Evolutionary conservation across 2,797 vertebrate genomes (phyloP).

Genomic region (Neopelma chrysocephalum): DNA sequence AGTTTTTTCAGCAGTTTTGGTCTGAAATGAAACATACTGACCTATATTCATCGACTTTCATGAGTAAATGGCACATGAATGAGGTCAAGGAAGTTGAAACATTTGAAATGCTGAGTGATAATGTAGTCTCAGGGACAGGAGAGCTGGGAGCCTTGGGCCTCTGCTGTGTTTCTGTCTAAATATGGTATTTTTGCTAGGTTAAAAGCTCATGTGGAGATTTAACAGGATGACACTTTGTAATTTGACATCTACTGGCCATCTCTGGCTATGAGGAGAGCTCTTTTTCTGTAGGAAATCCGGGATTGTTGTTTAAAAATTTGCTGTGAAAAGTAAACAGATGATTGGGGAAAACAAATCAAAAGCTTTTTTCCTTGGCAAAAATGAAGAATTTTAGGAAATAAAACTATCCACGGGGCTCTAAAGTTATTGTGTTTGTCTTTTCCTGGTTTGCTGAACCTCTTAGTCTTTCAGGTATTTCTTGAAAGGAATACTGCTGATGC

Average conservation of each 20-base stretch:
- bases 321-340: not conserved
- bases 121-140: not conserved
- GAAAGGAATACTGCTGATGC: not conserved
- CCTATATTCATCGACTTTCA: not conserved
- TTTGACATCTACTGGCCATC: not conserved
- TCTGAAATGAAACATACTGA: not conserved
- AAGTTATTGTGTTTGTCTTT: not conserved
- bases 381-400: not conserved
- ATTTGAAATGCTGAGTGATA: not conserved
- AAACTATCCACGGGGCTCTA: not conserved
- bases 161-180: not conserved
- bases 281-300: not conserved
- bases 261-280: not conserved
- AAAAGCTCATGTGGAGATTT: not conserved
- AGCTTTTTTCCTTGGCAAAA: not conserved
- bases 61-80: not conserved
- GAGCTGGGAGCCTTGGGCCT: not conserved
- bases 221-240: not conserved
- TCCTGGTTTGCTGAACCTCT: not conserved
- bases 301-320: not conserved
- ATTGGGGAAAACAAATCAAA: not conserved
- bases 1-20: not conserved
- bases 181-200: not conserved
- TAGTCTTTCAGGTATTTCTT: not conserved
- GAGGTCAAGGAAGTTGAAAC: not conserved